phyloP scores from a whole-genome alignment of 1,140 invertebrate genomes.

The Tribolium castaneum region DNA sequence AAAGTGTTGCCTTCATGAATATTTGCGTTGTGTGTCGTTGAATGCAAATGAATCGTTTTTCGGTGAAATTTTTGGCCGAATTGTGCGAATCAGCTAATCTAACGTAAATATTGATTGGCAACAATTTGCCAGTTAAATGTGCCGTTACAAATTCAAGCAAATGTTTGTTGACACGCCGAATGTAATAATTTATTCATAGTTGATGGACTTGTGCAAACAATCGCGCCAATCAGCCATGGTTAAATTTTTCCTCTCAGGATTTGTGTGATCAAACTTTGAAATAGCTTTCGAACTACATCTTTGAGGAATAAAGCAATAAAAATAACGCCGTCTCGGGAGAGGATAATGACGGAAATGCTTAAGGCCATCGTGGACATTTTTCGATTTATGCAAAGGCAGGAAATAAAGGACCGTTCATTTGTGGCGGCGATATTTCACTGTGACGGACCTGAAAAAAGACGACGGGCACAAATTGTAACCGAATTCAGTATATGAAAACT shows the following conservation, averaged over 20 bases:
- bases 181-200: constrained; percentile 24
- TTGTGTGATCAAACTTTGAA: not conserved
- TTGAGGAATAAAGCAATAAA: constrained; percentile 47
- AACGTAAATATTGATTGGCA: constrained; percentile 21
- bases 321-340: constrained; percentile 1
- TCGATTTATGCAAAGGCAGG: not conserved
- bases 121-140: constrained; percentile 33
- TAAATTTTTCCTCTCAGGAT: not conserved
- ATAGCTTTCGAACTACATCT: constrained; percentile 45
- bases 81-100: constrained; percentile 3
- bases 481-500: constrained; percentile 44
- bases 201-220: not conserved
- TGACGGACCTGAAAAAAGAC: constrained; percentile 12
- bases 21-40: constrained; percentile 3
- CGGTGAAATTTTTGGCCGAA: not conserved
- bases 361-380: constrained; percentile 20
- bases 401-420: constrained; percentile 26
- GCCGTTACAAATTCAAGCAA: constrained; percentile 16
- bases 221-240: not conserved
- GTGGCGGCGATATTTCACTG: constrained; percentile 10
- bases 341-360: constrained; percentile 38
- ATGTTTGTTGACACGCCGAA: constrained; percentile 12
- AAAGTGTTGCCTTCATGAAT: not conserved
- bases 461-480: constrained; percentile 24
- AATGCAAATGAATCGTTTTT: constrained; percentile 17